Evolutionary conservation across 2,888 invertebrate species (phyloP).

Genomic region (Leptodirus hochenwartii): DNA sequence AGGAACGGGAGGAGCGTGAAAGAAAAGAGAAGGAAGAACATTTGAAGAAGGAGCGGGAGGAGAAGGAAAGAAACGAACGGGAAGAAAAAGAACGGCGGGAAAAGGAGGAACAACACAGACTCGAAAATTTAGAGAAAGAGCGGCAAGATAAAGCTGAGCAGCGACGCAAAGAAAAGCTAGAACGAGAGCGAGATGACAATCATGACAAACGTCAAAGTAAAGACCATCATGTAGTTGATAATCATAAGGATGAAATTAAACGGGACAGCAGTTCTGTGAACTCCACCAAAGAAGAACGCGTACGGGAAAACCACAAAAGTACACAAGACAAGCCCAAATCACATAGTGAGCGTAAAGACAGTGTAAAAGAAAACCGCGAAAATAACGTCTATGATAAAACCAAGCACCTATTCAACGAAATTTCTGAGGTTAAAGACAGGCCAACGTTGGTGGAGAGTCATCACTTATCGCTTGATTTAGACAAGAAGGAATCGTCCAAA

Average conservation of each 20-base stretch:
- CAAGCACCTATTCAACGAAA: conserved; percentile 16
- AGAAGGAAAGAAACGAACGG: conserved; percentile 26
- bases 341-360: conserved; percentile 17
- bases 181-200: conserved; percentile 21
- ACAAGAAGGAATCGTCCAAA: too few relatives aligned
- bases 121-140: conserved; percentile 29
- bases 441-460: conserved; percentile 18
- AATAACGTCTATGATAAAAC: conserved; percentile 35
- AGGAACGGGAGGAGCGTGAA: conserved; percentile 21
- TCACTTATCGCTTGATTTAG: conserved; percentile 31
- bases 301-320: too few relatives aligned
- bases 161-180: conserved; percentile 13
- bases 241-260: conserved; percentile 32
- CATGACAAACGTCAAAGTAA: conserved; percentile 27
- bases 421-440: conserved; percentile 18
- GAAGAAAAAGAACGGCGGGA: conserved; percentile 23
- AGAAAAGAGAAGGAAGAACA: conserved; percentile 22
- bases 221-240: too few relatives aligned
- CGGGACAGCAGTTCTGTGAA: conserved; percentile 31
- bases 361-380: conserved; percentile 28
- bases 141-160: conserved; percentile 15
- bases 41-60: conserved; percentile 24
- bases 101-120: conserved; percentile 19
- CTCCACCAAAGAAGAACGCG: conserved; percentile 19
- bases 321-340: too few relatives aligned